Conservation (phyloP, 2,797 vertebrate species). For the Pseudochirops cupreus region DNA sequence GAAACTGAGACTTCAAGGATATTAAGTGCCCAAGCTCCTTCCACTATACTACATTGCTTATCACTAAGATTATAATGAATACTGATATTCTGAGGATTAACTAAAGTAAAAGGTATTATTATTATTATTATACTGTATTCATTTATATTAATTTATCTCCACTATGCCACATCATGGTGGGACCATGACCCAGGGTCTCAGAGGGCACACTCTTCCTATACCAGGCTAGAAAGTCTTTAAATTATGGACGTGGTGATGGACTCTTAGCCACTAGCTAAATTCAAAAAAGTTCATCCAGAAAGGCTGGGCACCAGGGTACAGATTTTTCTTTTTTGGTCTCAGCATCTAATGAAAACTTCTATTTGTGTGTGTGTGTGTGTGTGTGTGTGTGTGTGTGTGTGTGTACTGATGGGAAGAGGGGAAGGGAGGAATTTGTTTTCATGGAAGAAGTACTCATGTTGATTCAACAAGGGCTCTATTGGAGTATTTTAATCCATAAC, state of each 20-base stretch:
- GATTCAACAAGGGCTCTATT: background rate
- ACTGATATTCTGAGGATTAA: background rate
- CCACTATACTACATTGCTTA: background rate
- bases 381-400: too few species aligned
- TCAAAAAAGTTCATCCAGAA: background rate
- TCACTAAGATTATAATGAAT: background rate
- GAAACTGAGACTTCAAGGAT: background rate
- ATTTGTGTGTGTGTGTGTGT: background rate
- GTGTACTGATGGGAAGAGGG: background rate
- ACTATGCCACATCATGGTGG: background rate
- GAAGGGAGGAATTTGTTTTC: background rate
- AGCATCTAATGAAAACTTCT: background rate
- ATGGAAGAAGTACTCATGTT: background rate
- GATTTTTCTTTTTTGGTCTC: background rate
- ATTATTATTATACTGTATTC: conserved; percentile 52
- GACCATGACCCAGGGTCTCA: background rate
- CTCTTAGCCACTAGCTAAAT: background rate
- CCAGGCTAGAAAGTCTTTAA: background rate
- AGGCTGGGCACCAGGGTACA: background rate
- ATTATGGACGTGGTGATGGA: background rate
- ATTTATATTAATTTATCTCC: background rate
- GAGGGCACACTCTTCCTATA: background rate
- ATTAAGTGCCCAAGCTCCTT: background rate
- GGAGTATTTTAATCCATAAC: conserved; percentile 39
- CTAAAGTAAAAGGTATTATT: conserved; percentile 13